Conservation (phyloP, 2,113 vertebrate genomes). For the Illadopsis cleaveri region DNA sequence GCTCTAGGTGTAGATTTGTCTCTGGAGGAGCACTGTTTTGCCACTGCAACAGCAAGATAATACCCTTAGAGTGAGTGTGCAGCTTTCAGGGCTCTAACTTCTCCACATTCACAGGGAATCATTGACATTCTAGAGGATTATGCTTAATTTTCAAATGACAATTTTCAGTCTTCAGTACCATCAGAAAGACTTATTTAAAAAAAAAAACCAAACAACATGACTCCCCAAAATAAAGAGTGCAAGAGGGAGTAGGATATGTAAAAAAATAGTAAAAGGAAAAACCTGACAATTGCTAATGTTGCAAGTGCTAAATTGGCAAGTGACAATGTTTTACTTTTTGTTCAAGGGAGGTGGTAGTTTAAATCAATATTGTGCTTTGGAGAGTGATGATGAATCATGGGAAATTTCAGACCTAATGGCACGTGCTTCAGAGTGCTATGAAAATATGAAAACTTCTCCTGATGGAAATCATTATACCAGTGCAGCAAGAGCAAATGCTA, state of each 20-base stretch:
- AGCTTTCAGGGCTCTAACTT: background rate
- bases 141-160: background rate
- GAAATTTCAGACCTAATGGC: background rate
- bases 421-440: background rate
- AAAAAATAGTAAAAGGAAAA: background rate
- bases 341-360: background rate
- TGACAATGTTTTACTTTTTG: background rate
- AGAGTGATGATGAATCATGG: background rate
- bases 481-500: background rate
- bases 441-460: background rate
- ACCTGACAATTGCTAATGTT: background rate
- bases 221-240: too few species aligned
- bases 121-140: background rate
- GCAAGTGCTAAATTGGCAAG: background rate
- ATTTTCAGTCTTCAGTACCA: background rate
- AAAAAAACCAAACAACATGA: background rate
- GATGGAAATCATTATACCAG: background rate
- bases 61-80: background rate
- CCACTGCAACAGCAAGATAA: background rate
- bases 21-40: background rate
- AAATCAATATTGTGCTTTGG: background rate
- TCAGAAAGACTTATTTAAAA: background rate
- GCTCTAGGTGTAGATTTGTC: background rate
- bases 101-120: background rate
- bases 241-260: accelerated